Base-by-base conservation (phyloP, 1,140 invertebrate genomes). In the Drosophila teissieri region DNA sequence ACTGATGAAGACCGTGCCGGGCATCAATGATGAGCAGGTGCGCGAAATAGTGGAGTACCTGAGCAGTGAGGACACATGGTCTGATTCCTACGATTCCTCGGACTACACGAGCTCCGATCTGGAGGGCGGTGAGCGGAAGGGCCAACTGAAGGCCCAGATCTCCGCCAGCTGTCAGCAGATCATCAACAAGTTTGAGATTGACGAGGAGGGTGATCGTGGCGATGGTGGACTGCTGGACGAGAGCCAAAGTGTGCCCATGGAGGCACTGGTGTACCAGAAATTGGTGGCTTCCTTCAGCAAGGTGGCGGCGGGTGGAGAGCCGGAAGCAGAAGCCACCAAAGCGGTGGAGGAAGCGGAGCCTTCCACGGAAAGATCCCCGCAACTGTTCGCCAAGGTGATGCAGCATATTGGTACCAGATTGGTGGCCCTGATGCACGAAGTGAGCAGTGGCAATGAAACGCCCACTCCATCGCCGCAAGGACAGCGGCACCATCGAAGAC, bases 371-470 rank as follows among this genome's bases (percentile, higher is more conserved):
- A 95, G 95, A 46, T 97, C 96, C 2, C 97, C 97, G 0, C 96
- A 97, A 0, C 91, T 98, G n/a, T 96, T 97, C 45, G 96, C 96
- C 11, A 97, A 97, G 93, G 97, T 98, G 0, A 97, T 98, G 96
- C 96, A 97, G 68, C 97, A 98, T 76, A 98, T 98, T 45, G 96
- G 97, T 2, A 96, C 96, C 44, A 93, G 97, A n/a, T 92, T 98
- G 34, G 96, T 97, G 2, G 96, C 97, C 0, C 93, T 98, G 34
- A 98, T 98, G 97, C 97, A 98, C 86, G 97, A 98, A 88, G 97
- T 98, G 4, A 96, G 96, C 15, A 96, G 95, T 63, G 95, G 95
- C 31, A 91, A 88, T 40, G 95, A 95, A 91, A 92, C 53, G 91
- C 93, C 75, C 80, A 93, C 76, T 31, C 93, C 93, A 1, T 92